Evolutionary conservation across 2,797 vertebrate species (phyloP).

Genomic region (Microchirus variegatus): DNA sequence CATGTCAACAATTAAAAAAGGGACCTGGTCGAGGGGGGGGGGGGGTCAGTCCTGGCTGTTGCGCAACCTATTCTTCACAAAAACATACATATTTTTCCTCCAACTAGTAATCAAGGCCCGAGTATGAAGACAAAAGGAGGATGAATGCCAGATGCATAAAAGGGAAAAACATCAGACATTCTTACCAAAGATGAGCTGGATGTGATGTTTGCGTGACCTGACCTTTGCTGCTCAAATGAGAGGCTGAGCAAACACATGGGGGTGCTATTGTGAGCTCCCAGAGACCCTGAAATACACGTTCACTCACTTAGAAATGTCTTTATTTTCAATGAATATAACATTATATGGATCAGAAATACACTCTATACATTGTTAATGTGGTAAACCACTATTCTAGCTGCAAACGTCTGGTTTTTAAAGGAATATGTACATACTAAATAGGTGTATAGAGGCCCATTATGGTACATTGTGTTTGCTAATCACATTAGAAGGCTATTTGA

Average conservation of each 20-base stretch:
- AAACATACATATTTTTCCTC: slow-evolving; percentile 17
- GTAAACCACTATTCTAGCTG: too few relatives aligned
- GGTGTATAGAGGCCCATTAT: too few relatives aligned
- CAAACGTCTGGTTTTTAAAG: too few relatives aligned
- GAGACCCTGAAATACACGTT: slow-evolving; percentile 61
- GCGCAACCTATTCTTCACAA: slow-evolving; percentile 5
- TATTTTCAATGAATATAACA: too few relatives aligned
- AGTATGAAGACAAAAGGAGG: slow-evolving; percentile 6
- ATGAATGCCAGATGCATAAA: slow-evolving; percentile 18
- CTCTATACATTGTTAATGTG: too few relatives aligned
- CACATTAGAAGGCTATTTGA: too few relatives aligned
- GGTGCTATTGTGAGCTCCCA: slow-evolving; percentile 61
- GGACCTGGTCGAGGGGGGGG: slow-evolving; percentile 32
- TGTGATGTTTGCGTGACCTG: slow-evolving; percentile 61
- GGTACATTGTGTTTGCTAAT: too few relatives aligned
- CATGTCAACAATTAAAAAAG: slow-evolving; percentile 15
- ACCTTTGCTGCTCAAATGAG: slow-evolving; percentile 57
- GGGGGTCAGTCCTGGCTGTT: slow-evolving; percentile 32
- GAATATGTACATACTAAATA: too few relatives aligned
- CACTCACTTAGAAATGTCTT: too few relatives aligned
- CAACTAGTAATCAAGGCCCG: slow-evolving; percentile 11
- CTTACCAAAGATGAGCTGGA: slow-evolving; percentile 40
- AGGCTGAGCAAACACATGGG: slow-evolving; percentile 68
- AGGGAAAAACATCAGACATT: slow-evolving; percentile 34
- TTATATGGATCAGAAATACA: too few relatives aligned